Evolutionary conservation across 2,888 invertebrate species (phyloP), one percentile per base, ranked within the genome.

Genomic region (Oeneis ivallda): DNA sequence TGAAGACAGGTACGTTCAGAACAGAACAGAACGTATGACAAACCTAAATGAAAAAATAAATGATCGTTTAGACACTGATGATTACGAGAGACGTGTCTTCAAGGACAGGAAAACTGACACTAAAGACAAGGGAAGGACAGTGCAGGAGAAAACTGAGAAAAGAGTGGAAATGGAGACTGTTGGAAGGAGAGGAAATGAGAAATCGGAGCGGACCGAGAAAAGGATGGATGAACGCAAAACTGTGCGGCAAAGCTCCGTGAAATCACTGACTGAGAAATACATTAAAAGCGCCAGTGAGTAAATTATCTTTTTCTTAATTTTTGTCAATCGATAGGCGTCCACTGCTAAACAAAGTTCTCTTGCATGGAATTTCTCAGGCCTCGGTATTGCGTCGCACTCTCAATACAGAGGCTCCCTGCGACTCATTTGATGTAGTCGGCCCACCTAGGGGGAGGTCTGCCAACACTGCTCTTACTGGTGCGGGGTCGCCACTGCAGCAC

Each of bases 211-310:
- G 57, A 83, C 81, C 73, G 77, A 77, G 58, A 84, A 74, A 37
- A 81, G 81, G 66, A 76, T 76, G 64, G 83, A 84, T 43, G 85
- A 85, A 37, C 86, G 89, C 58, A 87, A 81, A 77, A 87, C 89
- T 72, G 86, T 93, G 8, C 90, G 95, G n/a, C 93, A 94, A 74
- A 95, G 94, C 72, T 96, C 96, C 0, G 95, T 96, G 13, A 95
- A 95, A 79, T 95, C 95, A 64, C 92, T 96, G 70, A 95, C 95
- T n/a, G 95, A 96, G 79, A 96, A 95, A 82, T 96, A 95, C 79
- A 95, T 95, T 75, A 95, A 95, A 78, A 95, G 94, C 81, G 93
- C 94, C 60, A 87, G 91, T 91, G 71, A 89, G 90, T 86, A 62
- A 6, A 39, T 13, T 4, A 11, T 6, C 2, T 49, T n/a, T n/a